Base-by-base conservation (phyloP, 2,113 vertebrate genomes). In the Miniopterus natalensis region DNA sequence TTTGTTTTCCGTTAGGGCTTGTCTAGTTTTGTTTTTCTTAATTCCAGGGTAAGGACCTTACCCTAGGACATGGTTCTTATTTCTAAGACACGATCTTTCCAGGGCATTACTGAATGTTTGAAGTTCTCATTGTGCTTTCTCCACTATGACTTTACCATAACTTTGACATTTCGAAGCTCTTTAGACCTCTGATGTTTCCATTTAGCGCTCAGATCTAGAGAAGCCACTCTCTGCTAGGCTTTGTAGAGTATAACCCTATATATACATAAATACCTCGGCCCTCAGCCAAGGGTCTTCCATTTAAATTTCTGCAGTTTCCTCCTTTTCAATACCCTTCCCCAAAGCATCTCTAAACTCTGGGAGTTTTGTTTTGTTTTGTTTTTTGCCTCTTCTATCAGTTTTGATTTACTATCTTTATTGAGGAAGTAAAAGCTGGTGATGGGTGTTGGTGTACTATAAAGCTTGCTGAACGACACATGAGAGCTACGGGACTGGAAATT, bases 81-180 rank as follows among this genome's bases (percentile, higher is more conserved):
- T 95, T 42, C 31, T 88, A 88, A 93, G 15, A 95, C 8, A 31
- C n/a, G 9, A 29, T 78, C 23, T 63, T 90, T 89, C 51, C 23
- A 47, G 49, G 13, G 42, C 66, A 55, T 40, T 66, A 85, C 61
- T 55, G 40, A 90, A 90, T 5, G 31, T 45, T 65, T 68, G 59
- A 73, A 45, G 8, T 66, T 7, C 45, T 94, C 25, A 15, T 9
- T 95, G 8, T 53, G 40, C 59, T 86, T 25, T 59, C 55, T 83
- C 17, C 51, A 65, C 78, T 88, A 83, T 31, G 31, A 31, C 42
- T 74, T 87, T 42, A 94, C 29, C 36, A 53, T 79, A 84, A n/a
- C 18, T 71, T 94, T 47, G 45, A 65, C 51, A 71, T 45, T 27
- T 79, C 36, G 29, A 2, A 80, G 31, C 8, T 55, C 77, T 65